A percentile compares a stretch with the other conserved stretches of the same genome.
phyloP scores from a whole-genome alignment of 2,113 vertebrate species.

The Saimiri boliviensis region DNA sequence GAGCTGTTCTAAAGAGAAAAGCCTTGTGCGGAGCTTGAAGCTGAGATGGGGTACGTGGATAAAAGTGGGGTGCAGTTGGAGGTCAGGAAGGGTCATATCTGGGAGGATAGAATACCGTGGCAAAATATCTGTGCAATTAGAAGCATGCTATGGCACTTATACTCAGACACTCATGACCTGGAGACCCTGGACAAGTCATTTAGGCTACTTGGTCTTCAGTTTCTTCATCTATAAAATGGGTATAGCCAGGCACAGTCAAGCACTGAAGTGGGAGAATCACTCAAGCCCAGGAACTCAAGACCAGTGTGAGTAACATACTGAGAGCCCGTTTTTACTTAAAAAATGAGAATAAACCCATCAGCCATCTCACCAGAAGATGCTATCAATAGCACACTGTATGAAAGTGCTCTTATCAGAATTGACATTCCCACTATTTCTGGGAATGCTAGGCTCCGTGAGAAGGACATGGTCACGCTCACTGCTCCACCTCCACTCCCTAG shows the following conservation, averaged over 20 bases:
- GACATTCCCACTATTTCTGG: neutral
- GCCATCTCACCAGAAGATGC: neutral
- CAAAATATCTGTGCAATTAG: neutral
- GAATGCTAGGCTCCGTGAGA: neutral
- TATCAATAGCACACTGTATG: neutral
- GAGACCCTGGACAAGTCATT: neutral
- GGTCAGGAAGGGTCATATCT: neutral
- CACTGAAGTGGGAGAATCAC: neutral
- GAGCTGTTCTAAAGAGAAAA: neutral
- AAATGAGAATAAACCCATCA: neutral
- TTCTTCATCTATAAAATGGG: neutral
- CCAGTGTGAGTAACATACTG: neutral
- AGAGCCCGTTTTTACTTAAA: neutral
- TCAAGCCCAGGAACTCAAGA: neutral
- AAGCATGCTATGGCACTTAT: rapidly evolving
- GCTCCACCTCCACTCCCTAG: neutral
- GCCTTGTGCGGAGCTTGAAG: neutral
- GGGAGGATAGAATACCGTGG: neutral
- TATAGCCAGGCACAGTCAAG: neutral
- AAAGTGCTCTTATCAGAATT: neutral
- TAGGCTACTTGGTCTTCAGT: neutral
- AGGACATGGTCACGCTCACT: neutral
- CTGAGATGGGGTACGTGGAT: neutral
- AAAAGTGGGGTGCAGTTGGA: neutral
- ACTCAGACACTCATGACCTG: neutral